A percentile compares a stretch with the other conserved stretches of the same genome.
Evolutionary conservation across 2,797 vertebrate species (phyloP).

Genomic region (Sphaeramia orbicularis): DNA sequence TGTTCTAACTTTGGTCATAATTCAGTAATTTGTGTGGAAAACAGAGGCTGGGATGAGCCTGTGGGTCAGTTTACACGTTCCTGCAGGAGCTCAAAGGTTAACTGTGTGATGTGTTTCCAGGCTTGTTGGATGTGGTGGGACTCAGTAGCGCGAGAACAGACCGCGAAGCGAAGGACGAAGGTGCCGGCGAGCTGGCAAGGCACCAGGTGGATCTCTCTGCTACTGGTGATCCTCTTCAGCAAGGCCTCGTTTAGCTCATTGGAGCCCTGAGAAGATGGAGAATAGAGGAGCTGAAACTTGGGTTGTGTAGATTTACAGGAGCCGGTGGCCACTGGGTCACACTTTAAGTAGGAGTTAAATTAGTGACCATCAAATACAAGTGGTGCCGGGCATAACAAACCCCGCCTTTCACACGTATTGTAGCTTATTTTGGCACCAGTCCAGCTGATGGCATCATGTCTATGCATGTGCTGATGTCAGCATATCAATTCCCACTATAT

Average conservation of each 20-base stretch:
- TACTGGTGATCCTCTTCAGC: conserved; percentile 89
- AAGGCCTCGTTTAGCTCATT: conserved; percentile 90
- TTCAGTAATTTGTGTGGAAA: conserved; percentile 8
- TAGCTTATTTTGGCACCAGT: too few relatives aligned
- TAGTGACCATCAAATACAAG: not conserved
- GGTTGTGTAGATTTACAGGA: not conserved
- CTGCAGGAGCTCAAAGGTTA: conserved; percentile 86
- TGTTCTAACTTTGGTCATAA: conserved; percentile 44
- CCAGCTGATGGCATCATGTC: too few relatives aligned
- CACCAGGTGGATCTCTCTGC: conserved; percentile 93
- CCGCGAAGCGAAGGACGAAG: conserved; percentile 92
- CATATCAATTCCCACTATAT: too few relatives aligned
- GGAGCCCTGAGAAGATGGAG: conserved; percentile 84
- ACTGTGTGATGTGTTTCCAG: conserved; percentile 90
- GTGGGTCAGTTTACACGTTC: conserved; percentile 63
- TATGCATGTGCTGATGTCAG: too few relatives aligned
- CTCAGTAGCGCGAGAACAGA: conserved; percentile 88
- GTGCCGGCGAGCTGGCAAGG: conserved; percentile 88
- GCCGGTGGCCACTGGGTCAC: too few relatives aligned
- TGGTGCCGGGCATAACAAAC: too few relatives aligned
- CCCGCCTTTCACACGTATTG: too few relatives aligned
- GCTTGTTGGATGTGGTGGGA: conserved; percentile 88
- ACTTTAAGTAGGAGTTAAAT: not conserved
- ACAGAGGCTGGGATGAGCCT: not conserved
- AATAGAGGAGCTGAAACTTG: not conserved